Evolutionary conservation across 2,797 vertebrate genomes (phyloP), one percentile per base, ranked within the genome.

Genomic region (Ceyx erithaca): DNA sequence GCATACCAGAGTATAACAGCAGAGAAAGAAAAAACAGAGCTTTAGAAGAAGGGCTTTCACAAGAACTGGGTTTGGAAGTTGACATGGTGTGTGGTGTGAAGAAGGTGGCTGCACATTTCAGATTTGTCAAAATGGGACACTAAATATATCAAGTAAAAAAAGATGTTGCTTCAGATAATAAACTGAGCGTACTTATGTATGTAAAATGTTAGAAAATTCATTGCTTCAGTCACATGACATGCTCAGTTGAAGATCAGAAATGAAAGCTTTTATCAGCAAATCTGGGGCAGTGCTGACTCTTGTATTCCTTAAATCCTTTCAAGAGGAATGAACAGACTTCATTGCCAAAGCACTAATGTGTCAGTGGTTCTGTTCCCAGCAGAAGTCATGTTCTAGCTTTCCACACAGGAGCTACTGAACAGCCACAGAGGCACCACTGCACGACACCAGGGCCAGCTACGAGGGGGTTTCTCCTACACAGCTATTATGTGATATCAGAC

Each of bases 251-350:
- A 63, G n/a, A 92, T 46, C 16, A 93, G 51, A 87, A 94, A 84
- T n/a, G 14, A 90, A 92, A 80, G 33, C 19, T 69, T 85, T 69
- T 71, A 77, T 41, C 83, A 94, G 52, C 51, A 93, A 89, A 82
- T 85, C 46, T 70, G 30, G 37, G 63, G 48, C 68, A 85, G 58
- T 49, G 41, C 67, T 93, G 76, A 54, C 28, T 73, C 57, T 61
- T 9, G 3, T 46, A 41, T 58, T 83, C 23, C 76, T 83, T 62
- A 62, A 35, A 70, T 87, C 80, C 48, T 80, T 94, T 59, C 43
- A 75, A 67, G 82, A 69, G 35, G 30, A 93, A 84, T 84, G 64
- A 73, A 90, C 46, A 57, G 66, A 22, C 26, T 31, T 83, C 26
- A 33, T 26, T 84, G 57, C 88, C 91, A 93, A 86, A 87, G 81